Evolutionary conservation across 2,113 vertebrate genomes (phyloP).

Genomic region (Eolophus roseicapilla): DNA sequence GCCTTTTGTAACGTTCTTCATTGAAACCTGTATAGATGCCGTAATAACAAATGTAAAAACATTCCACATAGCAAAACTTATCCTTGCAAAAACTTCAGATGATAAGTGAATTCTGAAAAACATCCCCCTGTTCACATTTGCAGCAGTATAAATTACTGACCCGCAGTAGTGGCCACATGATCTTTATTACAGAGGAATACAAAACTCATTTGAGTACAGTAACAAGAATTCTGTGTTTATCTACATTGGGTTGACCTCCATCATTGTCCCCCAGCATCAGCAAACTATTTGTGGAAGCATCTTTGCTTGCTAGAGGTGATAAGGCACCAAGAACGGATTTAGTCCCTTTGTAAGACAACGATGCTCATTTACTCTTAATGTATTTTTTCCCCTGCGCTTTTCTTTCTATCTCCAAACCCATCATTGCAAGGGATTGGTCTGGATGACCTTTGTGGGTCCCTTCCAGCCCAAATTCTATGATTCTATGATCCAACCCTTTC

Average conservation of each 20-base stretch:
- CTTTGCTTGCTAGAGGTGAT: background rate
- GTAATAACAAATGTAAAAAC: background rate
- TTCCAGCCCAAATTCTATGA: background rate
- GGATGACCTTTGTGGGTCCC: background rate
- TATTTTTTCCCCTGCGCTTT: fast-evolving
- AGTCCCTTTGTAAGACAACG: background rate
- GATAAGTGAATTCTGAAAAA: background rate
- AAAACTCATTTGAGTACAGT: background rate
- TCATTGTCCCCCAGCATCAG: background rate
- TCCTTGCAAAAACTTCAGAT: background rate
- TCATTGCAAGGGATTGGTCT: background rate
- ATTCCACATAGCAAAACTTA: background rate
- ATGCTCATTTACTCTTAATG: background rate
- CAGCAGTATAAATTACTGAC: background rate
- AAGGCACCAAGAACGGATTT: background rate
- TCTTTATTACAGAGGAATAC: background rate
- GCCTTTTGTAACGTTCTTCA: background rate
- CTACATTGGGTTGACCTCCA: background rate
- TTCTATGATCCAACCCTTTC: background rate
- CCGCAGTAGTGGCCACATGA: fast-evolving
- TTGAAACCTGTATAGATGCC: background rate
- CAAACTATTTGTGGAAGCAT: background rate
- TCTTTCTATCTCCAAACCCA: background rate
- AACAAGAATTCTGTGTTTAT: background rate
- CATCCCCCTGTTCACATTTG: fast-evolving